phyloP scores from a whole-genome alignment of 2,113 vertebrate genomes.

The Cinclus mexicanus region DNA sequence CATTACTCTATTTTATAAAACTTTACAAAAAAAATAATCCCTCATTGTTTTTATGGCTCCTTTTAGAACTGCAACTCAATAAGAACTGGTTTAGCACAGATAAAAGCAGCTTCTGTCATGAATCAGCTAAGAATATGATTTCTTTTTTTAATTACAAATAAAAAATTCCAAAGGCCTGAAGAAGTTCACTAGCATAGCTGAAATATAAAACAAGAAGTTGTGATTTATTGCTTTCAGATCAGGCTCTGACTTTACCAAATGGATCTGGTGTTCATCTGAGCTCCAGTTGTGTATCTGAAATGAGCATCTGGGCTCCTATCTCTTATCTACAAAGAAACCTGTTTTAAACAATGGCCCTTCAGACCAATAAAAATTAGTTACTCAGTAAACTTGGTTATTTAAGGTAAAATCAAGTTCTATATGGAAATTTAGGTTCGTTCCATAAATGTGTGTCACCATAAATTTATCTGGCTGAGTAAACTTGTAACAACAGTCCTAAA shows the following conservation, averaged over 20 bases:
- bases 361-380: background rate
- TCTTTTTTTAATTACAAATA: background rate
- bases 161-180: background rate
- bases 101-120: background rate
- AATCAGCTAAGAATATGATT: background rate
- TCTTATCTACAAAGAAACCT: background rate
- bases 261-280: background rate
- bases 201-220: background rate
- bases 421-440: background rate
- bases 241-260: background rate
- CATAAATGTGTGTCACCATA: background rate
- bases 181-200: background rate
- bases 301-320: background rate
- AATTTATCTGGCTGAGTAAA: background rate
- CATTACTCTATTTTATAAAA: background rate
- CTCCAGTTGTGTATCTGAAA: background rate
- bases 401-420: background rate
- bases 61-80: background rate
- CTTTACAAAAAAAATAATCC: background rate
- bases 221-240: background rate
- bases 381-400: background rate
- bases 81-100: background rate
- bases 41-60: background rate
- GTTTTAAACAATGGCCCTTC: background rate
- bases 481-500: background rate